Conservation (phyloP, 2,113 vertebrate genomes). For the Pavo muticus region DNA sequence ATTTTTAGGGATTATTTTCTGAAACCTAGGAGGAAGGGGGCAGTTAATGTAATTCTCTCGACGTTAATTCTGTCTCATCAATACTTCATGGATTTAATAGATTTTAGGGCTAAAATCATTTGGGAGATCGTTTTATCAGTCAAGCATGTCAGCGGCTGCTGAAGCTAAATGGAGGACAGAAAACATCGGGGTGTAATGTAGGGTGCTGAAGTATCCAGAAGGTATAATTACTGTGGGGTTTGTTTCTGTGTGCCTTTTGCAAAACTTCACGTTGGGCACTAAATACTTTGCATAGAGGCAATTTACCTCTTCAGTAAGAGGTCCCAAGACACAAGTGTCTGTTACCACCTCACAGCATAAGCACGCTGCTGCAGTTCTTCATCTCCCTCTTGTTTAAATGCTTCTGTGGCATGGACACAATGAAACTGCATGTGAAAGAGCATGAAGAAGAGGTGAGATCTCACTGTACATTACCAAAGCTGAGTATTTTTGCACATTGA, state of each 20-base stretch:
- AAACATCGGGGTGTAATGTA: background rate
- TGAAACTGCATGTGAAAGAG: slow-evolving; percentile 36
- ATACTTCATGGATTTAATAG: slow-evolving; percentile 51
- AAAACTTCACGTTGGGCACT: slow-evolving; percentile 7
- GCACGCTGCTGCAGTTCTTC: slow-evolving; percentile 11
- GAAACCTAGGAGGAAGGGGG: background rate
- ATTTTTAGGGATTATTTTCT: background rate
- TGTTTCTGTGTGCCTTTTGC: slow-evolving; percentile 43
- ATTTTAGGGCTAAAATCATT: slow-evolving; percentile 23
- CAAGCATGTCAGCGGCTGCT: slow-evolving; percentile 3
- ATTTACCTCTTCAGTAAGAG: slow-evolving; percentile 26
- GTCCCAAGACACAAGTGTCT: slow-evolving; percentile 25
- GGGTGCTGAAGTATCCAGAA: slow-evolving; percentile 24
- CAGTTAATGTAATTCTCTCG: background rate
- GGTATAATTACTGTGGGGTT: slow-evolving; percentile 45
- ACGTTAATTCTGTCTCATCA: slow-evolving; percentile 41
- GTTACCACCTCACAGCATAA: background rate
- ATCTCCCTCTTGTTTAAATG: background rate
- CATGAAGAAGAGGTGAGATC: slow-evolving; percentile 5
- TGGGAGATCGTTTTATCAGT: slow-evolving; percentile 37
- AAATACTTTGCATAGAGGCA: slow-evolving; percentile 5
- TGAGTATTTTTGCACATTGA: slow-evolving; percentile 36
- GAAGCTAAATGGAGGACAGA: slow-evolving; percentile 37
- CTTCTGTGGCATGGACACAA: background rate
- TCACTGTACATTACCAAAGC: slow-evolving; percentile 49